Base-by-base conservation (phyloP, 2,113 vertebrate genomes). In the Rhabdomys dilectus region DNA sequence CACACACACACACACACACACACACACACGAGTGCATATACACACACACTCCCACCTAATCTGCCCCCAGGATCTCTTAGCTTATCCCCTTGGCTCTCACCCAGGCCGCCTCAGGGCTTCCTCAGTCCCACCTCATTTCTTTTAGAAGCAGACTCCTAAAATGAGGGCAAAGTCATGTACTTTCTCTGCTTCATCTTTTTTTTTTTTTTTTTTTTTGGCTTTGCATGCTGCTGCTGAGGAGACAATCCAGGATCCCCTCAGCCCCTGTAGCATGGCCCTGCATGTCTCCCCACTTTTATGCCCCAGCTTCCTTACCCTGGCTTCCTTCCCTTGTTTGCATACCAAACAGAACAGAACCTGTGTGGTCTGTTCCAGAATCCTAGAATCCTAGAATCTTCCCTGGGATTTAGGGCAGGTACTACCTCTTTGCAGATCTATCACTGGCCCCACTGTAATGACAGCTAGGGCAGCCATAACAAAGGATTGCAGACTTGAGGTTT, bases 11-110 rank as follows among this genome's bases (percentile, higher is more conserved):
- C 24, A 6, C 0, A 56, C 15, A 56, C 53, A 56, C 56, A 21
- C 58, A 60, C 19, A 5, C 19, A 60, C 58, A 60, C 56, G 1
- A 5, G 45, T 2, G 19, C 58, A 60, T 5, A 58, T 21, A 53
- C 53, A 16, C 24, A 64, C 24, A 11, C 26, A 7, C 0, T 34
- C 56, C 21, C 19, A 0, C 45, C n/a, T 19, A 9, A 2, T 36
- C 73, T 39, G 6, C 36, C 58, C 42, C 56, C 39, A 85, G 7
- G 51, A 13, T 11, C 16, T 42, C 56, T 73, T 4, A 93, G 34
- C 73, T 66, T 60, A 8, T 70, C 72, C 51, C 42, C 45, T 0
- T 5, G 45, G 60, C 48, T 86, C 64, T 48, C 10, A 34, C 15
- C 60, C 68, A 42, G 4, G 0, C 70, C 29, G 60, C 76, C 31